These are phyloP conservation scores for Leptodirus hochenwartii DNA, from an alignment of 2,888 invertebrate genomes.

Conservation along the genomic window DNA sequence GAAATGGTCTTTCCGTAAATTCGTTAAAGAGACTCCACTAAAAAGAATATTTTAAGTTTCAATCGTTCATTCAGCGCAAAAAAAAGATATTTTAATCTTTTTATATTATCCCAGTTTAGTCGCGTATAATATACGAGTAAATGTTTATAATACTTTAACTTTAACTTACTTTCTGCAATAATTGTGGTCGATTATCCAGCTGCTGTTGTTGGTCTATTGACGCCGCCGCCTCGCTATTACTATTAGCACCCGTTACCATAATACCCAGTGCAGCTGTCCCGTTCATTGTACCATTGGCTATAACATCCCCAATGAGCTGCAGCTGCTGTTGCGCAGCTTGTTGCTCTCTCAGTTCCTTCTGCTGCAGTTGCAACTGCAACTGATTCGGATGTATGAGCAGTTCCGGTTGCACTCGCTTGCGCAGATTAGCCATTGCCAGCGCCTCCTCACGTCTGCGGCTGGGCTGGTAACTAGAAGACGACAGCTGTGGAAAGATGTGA, in stretches of 20 bases:
- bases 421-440: conserved; percentile 47
- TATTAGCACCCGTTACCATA: conserved; percentile 30
- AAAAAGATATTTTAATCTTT: too few relatives aligned
- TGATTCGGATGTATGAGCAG: conserved; percentile 35
- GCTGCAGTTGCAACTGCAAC: conserved; percentile 16
- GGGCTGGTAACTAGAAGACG: conserved; percentile 36
- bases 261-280: too few relatives aligned
- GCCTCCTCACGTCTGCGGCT: conserved; percentile 49
- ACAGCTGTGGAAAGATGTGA: conserved; percentile 24
- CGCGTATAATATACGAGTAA: not conserved
- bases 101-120: too few relatives aligned
- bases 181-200: conserved; percentile 46
- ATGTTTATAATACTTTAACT: conserved; percentile 6
- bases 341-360: conserved; percentile 5
- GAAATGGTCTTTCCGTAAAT: too few relatives aligned
- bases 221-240: conserved; percentile 1
- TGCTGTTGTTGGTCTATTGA: conserved; percentile 23
- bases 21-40: too few relatives aligned
- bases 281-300: too few relatives aligned
- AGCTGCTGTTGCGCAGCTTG: conserved; percentile 28
- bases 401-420: conserved; percentile 41
- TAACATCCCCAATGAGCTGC: too few relatives aligned
- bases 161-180: conserved; percentile 32
- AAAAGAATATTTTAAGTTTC: too few relatives aligned
- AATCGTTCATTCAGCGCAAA: too few relatives aligned